Percentiles rank a stretch among this genome's conserved stretches.
phyloP scores from a whole-genome alignment of 2,113 vertebrate genomes.

The Pollimyrus isidori region DNA sequence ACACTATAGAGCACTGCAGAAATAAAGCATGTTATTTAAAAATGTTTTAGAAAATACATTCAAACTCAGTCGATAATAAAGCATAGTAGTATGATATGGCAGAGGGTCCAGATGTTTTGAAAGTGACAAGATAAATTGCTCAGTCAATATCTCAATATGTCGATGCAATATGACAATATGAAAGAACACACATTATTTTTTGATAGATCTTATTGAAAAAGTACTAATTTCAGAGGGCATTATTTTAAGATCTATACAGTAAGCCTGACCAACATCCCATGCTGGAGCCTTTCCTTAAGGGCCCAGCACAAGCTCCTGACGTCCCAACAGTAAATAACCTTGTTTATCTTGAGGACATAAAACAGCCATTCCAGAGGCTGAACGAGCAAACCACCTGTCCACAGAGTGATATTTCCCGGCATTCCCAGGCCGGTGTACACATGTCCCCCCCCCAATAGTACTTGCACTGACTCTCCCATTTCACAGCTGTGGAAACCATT shows the following conservation, averaged over 20 bases:
- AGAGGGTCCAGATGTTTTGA: background rate
- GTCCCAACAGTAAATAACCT: conserved; percentile 43
- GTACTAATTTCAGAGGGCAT: background rate
- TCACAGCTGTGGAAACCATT: conserved; percentile 51
- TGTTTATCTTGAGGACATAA: conserved; percentile 53
- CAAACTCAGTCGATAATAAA: background rate
- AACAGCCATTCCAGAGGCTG: conserved; percentile 39
- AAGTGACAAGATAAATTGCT: background rate
- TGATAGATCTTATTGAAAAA: background rate
- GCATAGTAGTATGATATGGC: background rate
- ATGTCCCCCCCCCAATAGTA: conserved; percentile 7
- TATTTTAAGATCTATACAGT: background rate
- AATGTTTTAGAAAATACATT: background rate
- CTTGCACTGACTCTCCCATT: conserved; percentile 32
- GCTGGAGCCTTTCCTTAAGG: conserved; percentile 21
- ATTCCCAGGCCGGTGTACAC: background rate
- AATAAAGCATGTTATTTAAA: background rate
- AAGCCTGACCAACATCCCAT: background rate
- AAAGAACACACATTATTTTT: background rate
- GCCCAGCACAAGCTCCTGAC: conserved; percentile 8
- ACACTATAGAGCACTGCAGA: background rate
- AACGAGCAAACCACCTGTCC: conserved; percentile 57
- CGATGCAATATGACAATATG: background rate
- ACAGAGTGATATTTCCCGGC: background rate
- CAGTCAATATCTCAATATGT: background rate